A percentile compares a stretch with the other conserved stretches of the same genome.
These are phyloP conservation scores for Myotis findleyi DNA, from an alignment of 2,797 vertebrate genomes.

Conservation along the genomic window DNA sequence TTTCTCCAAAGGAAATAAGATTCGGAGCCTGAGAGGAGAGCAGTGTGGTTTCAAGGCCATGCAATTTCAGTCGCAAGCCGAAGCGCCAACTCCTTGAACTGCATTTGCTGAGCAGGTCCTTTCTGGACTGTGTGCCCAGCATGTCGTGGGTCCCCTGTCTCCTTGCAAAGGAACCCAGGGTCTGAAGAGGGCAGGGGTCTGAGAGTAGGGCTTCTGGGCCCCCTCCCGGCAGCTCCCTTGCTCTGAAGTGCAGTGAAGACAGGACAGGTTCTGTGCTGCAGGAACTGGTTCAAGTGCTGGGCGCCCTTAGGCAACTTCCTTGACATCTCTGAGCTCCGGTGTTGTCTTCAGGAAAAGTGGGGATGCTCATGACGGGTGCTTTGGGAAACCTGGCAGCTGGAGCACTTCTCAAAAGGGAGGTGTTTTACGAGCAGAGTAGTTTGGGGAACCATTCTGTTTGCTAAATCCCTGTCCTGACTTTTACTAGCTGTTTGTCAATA, in stretches of 20 bases:
- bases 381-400: not conserved
- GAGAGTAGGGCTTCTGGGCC: not conserved
- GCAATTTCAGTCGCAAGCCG: not conserved
- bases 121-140: not conserved
- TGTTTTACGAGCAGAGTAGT: not conserved
- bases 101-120: not conserved
- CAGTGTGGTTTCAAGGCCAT: not conserved
- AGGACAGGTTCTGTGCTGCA: not conserved
- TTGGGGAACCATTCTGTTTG: not conserved
- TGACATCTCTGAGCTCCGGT: not conserved
- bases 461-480: not conserved
- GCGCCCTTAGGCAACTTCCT: not conserved
- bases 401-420: not conserved
- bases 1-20: conserved; percentile 11
- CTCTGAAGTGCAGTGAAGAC: not conserved
- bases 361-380: not conserved
- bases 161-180: not conserved
- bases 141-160: not conserved
- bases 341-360: not conserved
- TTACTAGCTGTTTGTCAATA: not conserved
- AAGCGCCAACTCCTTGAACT: not conserved
- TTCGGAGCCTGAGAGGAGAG: not conserved
- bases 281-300: not conserved
- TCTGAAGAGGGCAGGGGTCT: not conserved
- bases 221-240: not conserved